Conservation (phyloP, 2,113 vertebrate genomes). For the Erythrocebus patas region DNA sequence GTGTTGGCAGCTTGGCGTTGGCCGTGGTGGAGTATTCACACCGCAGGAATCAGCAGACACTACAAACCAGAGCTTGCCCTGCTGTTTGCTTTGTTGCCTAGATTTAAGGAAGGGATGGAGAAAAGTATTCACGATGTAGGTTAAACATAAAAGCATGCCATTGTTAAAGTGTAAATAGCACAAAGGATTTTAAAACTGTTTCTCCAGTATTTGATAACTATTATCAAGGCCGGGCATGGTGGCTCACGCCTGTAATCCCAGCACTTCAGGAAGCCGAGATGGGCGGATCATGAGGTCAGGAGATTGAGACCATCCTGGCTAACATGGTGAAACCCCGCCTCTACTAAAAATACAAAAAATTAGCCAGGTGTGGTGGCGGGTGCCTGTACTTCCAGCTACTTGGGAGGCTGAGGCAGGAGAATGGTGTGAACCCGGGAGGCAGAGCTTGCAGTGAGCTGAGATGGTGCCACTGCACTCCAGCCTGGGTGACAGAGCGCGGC, state of each 20-base stretch:
- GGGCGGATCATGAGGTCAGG: too few species aligned
- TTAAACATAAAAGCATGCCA: neutral
- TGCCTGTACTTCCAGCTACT: too few species aligned
- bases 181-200: neutral
- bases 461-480: too few species aligned
- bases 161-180: neutral
- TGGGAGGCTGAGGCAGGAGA: too few species aligned
- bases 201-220: neutral
- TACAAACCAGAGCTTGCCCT: neutral
- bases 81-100: neutral
- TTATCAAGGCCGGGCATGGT: neutral
- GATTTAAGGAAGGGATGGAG: neutral
- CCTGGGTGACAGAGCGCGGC: too few species aligned
- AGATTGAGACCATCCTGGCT: too few species aligned
- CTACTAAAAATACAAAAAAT: too few species aligned
- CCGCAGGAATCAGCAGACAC: neutral
- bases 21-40: neutral
- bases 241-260: too few species aligned
- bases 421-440: too few species aligned
- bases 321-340: too few species aligned
- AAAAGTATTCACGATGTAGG: neutral
- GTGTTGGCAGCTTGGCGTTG: neutral
- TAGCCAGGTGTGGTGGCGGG: fast-evolving
- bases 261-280: too few species aligned
- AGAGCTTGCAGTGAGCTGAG: too few species aligned